A percentile compares a stretch with the other conserved stretches of the same genome.
These are phyloP conservation scores for Salvelinus fontinalis DNA, from an alignment of 2,113 vertebrate species.

Conservation along the genomic window DNA sequence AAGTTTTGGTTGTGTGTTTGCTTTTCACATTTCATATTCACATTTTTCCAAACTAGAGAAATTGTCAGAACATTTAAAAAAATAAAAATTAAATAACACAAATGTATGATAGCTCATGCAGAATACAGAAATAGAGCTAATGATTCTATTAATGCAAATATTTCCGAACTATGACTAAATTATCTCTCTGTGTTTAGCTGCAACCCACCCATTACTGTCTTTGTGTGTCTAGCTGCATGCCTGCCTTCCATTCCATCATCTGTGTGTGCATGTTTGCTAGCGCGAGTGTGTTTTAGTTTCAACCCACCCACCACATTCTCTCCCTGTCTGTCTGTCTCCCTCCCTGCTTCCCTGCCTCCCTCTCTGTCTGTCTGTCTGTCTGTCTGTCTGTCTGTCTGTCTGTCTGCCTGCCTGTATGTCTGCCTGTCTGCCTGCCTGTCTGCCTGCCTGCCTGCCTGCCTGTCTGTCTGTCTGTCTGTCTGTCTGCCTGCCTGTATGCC, in stretches of 20 bases:
- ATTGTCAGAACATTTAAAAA: neutral
- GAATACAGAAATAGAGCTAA: too few species aligned
- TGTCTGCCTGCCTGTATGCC: too few species aligned
- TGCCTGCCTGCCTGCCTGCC: neutral
- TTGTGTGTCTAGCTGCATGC: too few species aligned
- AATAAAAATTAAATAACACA: too few species aligned
- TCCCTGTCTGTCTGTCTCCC: neutral
- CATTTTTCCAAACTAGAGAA: neutral
- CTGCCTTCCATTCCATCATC: too few species aligned
- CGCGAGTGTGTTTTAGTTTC: slow-evolving; percentile 1
- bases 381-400: neutral
- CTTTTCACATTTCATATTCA: neutral
- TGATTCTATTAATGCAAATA: neutral
- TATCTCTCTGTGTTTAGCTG: neutral
- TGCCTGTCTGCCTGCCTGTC: neutral
- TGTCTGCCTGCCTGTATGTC: neutral
- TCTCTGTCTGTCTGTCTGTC: too few species aligned
- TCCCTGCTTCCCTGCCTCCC: too few species aligned
- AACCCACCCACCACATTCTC: neutral
- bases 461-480: neutral
- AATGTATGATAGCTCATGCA: too few species aligned
- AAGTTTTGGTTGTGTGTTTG: neutral
- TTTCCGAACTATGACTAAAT: slow-evolving; percentile 11
- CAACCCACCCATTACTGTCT: too few species aligned
- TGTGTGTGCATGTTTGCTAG: too few species aligned